phyloP scores from a whole-genome alignment of 2,113 vertebrate genomes.

The Dromas ardeola region DNA sequence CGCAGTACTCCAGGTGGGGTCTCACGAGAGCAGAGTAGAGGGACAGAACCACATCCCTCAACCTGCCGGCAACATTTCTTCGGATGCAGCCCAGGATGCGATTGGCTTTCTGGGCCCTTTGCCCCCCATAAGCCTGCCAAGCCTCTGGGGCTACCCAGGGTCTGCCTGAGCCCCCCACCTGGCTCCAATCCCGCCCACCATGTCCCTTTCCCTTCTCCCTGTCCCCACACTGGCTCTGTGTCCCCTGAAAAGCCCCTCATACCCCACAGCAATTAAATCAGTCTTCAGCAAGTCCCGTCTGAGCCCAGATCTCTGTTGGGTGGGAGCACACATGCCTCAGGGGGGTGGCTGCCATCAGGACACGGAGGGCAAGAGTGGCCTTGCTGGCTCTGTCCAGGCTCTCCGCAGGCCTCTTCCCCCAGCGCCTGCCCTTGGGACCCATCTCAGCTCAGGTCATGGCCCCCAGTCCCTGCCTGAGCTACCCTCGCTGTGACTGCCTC shows the following conservation, averaged over 20 bases:
- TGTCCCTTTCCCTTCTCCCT: not conserved
- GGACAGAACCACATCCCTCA: no score
- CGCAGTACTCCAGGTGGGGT: no score
- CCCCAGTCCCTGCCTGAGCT: not conserved
- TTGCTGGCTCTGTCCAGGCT: not conserved
- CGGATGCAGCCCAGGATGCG: no score
- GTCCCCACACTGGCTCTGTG: not conserved
- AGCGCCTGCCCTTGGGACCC: rapidly evolving
- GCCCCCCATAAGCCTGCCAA: not conserved
- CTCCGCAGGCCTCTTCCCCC: rapidly evolving
- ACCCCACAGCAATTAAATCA: not conserved
- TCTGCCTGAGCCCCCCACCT: not conserved
- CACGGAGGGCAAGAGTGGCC: not conserved
- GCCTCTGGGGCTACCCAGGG: not conserved
- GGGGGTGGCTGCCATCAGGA: no score
- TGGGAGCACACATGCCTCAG: not conserved
- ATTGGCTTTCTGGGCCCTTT: no score
- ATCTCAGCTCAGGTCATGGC: not conserved
- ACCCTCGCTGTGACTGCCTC: rapidly evolving
- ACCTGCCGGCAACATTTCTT: no score
- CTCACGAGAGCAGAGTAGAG: no score
- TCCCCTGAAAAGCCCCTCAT: not conserved
- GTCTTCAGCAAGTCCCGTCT: not conserved
- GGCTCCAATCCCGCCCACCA: not conserved
- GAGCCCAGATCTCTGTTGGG: not conserved